These are phyloP conservation scores for Acleris holmiana DNA, from an alignment of 2,888 invertebrate genomes.

Conservation along the genomic window DNA sequence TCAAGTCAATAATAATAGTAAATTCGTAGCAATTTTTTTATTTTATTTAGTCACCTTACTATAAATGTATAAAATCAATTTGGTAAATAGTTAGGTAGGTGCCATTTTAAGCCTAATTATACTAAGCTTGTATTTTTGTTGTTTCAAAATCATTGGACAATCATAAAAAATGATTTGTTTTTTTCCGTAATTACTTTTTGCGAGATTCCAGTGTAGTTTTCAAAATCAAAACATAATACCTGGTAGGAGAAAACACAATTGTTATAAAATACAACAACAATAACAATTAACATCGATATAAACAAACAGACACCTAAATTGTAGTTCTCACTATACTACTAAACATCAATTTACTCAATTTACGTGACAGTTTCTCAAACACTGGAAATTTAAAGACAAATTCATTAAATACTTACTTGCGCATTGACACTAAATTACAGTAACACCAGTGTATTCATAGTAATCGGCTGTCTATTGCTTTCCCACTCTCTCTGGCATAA, in stretches of 20 bases:
- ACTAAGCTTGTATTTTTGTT: background rate
- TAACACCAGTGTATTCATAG: background rate
- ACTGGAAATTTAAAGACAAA: background rate
- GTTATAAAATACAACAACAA: slow-evolving; percentile 24
- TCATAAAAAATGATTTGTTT: background rate
- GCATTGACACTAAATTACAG: slow-evolving; percentile 9
- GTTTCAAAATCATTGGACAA: slow-evolving; percentile 26
- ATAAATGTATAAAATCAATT: too few relatives aligned
- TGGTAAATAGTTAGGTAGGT: too few relatives aligned
- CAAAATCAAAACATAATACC: slow-evolving; percentile 16
- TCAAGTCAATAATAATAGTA: too few relatives aligned
- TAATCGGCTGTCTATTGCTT: too few relatives aligned
- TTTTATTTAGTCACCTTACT: too few relatives aligned
- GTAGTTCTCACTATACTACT: slow-evolving; percentile 9
- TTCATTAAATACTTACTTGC: slow-evolving; percentile 24
- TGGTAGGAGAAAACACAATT: slow-evolving; percentile 16
- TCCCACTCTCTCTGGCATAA: too few relatives aligned
- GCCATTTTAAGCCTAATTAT: too few relatives aligned
- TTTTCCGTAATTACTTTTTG: slow-evolving; percentile 1
- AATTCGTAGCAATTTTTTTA: too few relatives aligned
- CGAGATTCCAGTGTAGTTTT: slow-evolving; percentile 1
- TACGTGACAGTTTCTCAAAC: slow-evolving; percentile 6
- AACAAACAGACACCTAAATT: slow-evolving; percentile 14
- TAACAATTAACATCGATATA: slow-evolving; percentile 23
- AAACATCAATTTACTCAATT: slow-evolving; percentile 20